phyloP scores from a whole-genome alignment of 2,888 invertebrate species.

The Polymixis flavicincta region DNA sequence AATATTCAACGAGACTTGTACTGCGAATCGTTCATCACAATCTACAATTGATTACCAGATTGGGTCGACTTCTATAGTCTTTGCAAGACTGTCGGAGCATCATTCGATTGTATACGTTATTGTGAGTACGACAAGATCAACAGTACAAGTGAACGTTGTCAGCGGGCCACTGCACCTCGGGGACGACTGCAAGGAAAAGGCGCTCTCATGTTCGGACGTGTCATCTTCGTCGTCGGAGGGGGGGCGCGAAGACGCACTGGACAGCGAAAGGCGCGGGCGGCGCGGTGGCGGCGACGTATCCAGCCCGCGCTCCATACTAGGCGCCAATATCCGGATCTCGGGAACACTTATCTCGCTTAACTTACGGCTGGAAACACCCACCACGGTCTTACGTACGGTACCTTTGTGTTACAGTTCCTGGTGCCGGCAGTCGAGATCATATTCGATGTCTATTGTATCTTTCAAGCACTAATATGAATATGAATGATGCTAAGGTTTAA shows the following conservation, averaged over 20 bases:
- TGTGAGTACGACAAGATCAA: conserved; percentile 8
- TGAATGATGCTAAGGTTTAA: conserved; percentile 21
- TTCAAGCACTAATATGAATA: conserved; percentile 27
- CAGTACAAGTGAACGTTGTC: conserved; percentile 62
- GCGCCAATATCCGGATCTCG: conserved; percentile 95
- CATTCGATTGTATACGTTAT: not conserved
- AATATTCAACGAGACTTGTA: conserved; percentile 72
- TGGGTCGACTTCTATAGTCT: not conserved
- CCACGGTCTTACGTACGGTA: conserved; percentile 44
- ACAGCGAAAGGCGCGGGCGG: conserved; percentile 75
- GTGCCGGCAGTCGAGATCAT: not conserved
- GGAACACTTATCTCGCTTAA: conserved; percentile 94
- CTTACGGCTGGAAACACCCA: conserved; percentile 91
- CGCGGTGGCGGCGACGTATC: conserved; percentile 85
- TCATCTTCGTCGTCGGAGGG: conserved; percentile 74
- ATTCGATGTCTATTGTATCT: conserved; percentile 3
- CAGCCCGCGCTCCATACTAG: conserved; percentile 95
- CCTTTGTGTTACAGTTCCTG: conserved; percentile 16
- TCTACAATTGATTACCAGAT: conserved; percentile 11
- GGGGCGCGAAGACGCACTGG: conserved; percentile 56
- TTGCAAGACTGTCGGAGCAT: not conserved
- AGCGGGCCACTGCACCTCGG: conserved; percentile 80
- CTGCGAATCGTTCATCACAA: conserved; percentile 55
- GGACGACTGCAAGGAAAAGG: conserved; percentile 87
- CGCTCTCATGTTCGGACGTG: conserved; percentile 89